phyloP scores from a whole-genome alignment of 2,888 invertebrate genomes.

The Lithodes maja region DNA sequence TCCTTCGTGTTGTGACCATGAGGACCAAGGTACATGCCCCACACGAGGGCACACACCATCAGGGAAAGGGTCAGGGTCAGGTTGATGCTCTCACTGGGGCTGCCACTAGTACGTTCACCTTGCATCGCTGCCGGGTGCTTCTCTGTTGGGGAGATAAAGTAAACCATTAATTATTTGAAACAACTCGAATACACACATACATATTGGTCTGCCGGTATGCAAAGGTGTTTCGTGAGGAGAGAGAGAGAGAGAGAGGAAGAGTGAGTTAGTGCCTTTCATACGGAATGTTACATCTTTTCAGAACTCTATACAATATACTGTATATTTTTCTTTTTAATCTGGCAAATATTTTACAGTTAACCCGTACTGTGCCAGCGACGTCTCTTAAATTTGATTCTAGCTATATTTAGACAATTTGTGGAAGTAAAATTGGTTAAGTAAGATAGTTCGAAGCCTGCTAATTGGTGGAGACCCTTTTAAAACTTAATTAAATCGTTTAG shows the following conservation, averaged over 20 bases:
- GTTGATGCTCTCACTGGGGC: neutral
- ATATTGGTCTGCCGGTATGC: neutral
- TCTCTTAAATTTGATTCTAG: no score
- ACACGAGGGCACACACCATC: conserved; percentile 27
- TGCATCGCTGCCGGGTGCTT: conserved; percentile 56
- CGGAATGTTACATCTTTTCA: neutral
- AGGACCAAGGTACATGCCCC: neutral
- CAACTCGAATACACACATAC: no score
- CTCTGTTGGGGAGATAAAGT: conserved; percentile 28
- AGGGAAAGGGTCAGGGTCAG: conserved; percentile 19
- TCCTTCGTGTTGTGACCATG: neutral
- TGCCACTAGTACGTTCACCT: conserved; percentile 30
- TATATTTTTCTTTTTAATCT: no score
- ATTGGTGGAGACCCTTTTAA: no score
- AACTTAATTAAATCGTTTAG: no score
- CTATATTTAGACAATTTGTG: no score
- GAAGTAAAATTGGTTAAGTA: no score
- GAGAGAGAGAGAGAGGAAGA: neutral
- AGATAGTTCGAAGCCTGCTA: no score
- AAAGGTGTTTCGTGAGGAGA: neutral
- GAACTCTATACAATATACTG: no score
- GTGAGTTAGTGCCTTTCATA: neutral
- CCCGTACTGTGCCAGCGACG: no score
- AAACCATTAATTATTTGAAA: neutral
- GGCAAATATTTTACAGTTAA: no score